Evolutionary conservation across 2,888 invertebrate species (phyloP).

Genomic region (Drosophila anomelani): DNA sequence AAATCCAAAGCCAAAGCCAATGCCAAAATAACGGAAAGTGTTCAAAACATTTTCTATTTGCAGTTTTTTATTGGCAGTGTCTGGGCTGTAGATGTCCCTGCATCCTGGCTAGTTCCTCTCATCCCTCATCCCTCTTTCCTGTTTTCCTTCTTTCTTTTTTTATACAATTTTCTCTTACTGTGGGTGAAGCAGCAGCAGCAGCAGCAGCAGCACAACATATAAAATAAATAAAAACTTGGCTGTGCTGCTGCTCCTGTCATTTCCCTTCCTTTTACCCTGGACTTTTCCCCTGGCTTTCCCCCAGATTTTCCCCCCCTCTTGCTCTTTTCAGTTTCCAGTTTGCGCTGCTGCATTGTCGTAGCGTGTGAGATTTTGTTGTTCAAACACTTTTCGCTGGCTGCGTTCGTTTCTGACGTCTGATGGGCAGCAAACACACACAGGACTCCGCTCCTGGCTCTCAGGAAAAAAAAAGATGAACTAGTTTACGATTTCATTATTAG

Average conservation of each 20-base stretch:
- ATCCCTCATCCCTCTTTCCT: no score
- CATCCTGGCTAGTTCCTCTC: constrained; percentile 5
- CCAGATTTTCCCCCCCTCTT: constrained; percentile 7
- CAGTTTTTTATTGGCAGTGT: constrained; percentile 76
- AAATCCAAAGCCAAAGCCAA: constrained; percentile 25
- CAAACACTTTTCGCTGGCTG: constrained; percentile 73
- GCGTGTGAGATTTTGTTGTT: constrained; percentile 73
- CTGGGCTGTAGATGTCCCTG: constrained; percentile 38
- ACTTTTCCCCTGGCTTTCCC: background rate
- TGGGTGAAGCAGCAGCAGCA: constrained; percentile 21
- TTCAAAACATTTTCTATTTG: constrained; percentile 74
- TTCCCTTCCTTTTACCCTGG: constrained; percentile 35
- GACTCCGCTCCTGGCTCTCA: background rate
- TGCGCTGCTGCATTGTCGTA: constrained; percentile 58
- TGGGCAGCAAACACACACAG: constrained; percentile 40
- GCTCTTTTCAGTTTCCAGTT: constrained; percentile 34
- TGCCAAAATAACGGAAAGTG: constrained; percentile 48
- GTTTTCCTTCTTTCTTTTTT: background rate
- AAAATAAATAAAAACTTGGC: constrained; percentile 72
- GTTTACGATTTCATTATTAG: constrained; percentile 80
- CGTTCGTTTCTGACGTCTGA: constrained; percentile 61
- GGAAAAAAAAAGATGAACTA: constrained; percentile 65
- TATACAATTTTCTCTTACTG: constrained; percentile 8
- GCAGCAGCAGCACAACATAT: constrained; percentile 44
- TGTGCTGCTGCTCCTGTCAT: constrained; percentile 50